Base-by-base conservation (phyloP, 2,113 vertebrate genomes). In the Chamaea fasciata region DNA sequence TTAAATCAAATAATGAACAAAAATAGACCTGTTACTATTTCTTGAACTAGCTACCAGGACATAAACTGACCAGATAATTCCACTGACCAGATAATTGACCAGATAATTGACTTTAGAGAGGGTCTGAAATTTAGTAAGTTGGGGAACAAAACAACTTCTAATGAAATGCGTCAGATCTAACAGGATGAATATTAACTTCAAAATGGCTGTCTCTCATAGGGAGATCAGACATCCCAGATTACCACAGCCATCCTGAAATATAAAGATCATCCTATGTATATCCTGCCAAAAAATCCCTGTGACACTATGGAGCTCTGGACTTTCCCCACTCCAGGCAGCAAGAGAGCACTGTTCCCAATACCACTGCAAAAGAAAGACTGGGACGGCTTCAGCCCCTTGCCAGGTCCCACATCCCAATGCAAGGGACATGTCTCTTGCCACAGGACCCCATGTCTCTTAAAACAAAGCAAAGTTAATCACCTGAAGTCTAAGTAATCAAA, bases 351-450 rank as follows among this genome's bases (percentile, higher is more conserved):
- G 3, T 46, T 84, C n/a, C 62, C 47, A 77, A 5, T 7, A 28
- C 2, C 35, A 70, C 7, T 1, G 0, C 0, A 2, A 37, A 1
- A 5, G n/a, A 57, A 83, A 44, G 42, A 42, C 0, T 0, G 11
- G 42, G 23, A 86, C 42, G 70, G 27, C 33, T 68, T 90, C 22
- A 42, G 37, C 27, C 19, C 30, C 16, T 19, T 3, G 0, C 33
- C 35, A 55, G 49, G 16, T 67, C 65, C 63, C 37, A 27, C 10
- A 35, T 27, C 62, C 24, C 59, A 57, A 12, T 1, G 1, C 0
- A 0, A 49, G 24, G 42, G 46, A 50, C 2, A 1, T 13, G 18
- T 35, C 15, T 90, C 26, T 64, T 73, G 57, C 57, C 41, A 44
- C n/a, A 46, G 46, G 20, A 46, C 15, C 22, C 18, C n/a, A 28